A percentile compares a stretch with the other conserved stretches of the same genome.
phyloP scores from a whole-genome alignment of 1,140 invertebrate species.

The Drosophila paulistorum region DNA sequence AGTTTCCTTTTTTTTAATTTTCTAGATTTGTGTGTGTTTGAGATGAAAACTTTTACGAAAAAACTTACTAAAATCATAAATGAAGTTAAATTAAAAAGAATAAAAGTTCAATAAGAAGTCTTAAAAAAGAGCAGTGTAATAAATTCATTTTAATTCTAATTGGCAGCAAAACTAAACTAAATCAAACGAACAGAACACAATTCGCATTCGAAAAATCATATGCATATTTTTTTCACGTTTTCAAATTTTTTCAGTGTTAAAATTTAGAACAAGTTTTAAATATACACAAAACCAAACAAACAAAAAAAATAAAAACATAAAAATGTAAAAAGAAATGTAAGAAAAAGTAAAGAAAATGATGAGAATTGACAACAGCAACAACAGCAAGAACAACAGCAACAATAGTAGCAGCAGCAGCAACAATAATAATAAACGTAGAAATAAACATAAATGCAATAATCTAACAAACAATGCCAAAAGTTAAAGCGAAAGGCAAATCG shows the following conservation, averaged over 20 bases:
- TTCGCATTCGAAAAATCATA: neutral
- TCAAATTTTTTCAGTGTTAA: constrained; percentile 39
- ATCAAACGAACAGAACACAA: neutral
- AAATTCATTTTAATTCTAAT: neutral
- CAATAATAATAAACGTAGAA: constrained; percentile 28
- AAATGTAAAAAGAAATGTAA: neutral
- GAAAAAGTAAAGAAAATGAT: constrained; percentile 1
- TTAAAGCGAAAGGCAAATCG: constrained; percentile 45
- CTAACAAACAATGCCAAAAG: constrained; percentile 60
- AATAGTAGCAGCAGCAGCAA: neutral
- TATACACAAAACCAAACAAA: constrained; percentile 32
- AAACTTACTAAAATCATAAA: constrained; percentile 11
- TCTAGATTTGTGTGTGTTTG: neutral
- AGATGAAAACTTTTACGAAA: neutral
- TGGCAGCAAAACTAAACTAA: neutral
- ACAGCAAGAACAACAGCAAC: neutral
- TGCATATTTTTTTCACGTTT: constrained; percentile 5
- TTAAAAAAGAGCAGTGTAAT: neutral
- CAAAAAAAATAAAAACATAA: constrained; percentile 24
- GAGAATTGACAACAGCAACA: constrained; percentile 4
- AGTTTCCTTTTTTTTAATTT: constrained; percentile 36
- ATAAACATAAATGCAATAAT: constrained; percentile 20
- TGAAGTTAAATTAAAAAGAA: neutral
- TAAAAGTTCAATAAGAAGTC: neutral
- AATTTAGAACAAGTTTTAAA: constrained; percentile 11